These are phyloP conservation scores for Scaptodrosophila latifasciaeformis DNA, from an alignment of 2,888 invertebrate genomes.

Conservation along the genomic window DNA sequence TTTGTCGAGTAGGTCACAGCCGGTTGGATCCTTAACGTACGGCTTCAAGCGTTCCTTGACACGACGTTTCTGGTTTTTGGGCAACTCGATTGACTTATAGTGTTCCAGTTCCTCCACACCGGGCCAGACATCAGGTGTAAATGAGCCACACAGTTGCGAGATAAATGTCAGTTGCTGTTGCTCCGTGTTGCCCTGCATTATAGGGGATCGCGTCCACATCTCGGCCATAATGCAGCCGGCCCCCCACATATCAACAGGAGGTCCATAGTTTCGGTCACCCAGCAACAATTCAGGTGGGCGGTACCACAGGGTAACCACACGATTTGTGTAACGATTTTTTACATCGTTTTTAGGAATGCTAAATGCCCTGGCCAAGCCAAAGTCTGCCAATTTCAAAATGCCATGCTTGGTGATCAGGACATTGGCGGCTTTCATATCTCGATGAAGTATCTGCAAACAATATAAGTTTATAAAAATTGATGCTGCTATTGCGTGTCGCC, in stretches of 20 bases:
- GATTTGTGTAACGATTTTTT: constrained; percentile 94
- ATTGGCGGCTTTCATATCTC: constrained; percentile 99
- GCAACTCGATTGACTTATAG: constrained; percentile 90
- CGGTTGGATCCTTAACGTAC: constrained; percentile 93
- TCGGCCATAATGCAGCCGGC: constrained; percentile 99
- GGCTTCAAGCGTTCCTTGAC: constrained; percentile 89
- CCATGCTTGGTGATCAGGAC: constrained; percentile 97
- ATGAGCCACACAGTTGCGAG: constrained; percentile 96
- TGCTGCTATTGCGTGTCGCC: no score
- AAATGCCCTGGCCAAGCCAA: constrained; percentile 96
- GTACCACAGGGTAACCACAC: constrained; percentile 98
- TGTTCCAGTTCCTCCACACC: constrained; percentile 92
- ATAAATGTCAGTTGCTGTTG: constrained; percentile 96
- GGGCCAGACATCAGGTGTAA: constrained; percentile 94
- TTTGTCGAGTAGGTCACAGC: constrained; percentile 94
- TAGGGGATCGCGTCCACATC: constrained; percentile 97
- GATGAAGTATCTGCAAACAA: constrained; percentile 82
- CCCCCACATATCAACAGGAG: constrained; percentile 97
- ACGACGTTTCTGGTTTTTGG: constrained; percentile 89
- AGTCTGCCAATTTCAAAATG: constrained; percentile 95
- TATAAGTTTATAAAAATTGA: neutral
- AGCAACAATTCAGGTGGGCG: constrained; percentile 78
- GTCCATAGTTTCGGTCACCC: constrained; percentile 95
- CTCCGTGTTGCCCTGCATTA: constrained; percentile 97
- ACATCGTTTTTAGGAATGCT: constrained; percentile 90